These are phyloP conservation scores for Melanostoma mellinum DNA, from an alignment of 2,888 invertebrate genomes.

Conservation along the genomic window DNA sequence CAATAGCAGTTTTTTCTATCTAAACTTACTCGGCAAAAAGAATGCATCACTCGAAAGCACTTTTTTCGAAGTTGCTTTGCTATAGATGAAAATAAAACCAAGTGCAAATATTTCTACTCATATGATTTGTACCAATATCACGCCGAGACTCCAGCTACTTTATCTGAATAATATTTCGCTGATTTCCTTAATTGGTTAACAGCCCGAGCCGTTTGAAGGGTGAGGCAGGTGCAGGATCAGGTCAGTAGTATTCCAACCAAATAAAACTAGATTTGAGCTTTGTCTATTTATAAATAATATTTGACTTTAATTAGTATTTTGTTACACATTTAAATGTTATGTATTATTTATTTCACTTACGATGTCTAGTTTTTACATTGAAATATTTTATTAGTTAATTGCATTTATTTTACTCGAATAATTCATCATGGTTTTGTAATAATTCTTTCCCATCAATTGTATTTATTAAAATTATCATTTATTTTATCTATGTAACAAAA, in stretches of 20 bases:
- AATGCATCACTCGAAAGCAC: too few species aligned
- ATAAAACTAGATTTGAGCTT: conserved; percentile 18
- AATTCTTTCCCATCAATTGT: conserved; percentile 44
- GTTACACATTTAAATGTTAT: conserved; percentile 56
- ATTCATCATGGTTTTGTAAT: conserved; percentile 45
- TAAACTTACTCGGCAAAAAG: too few species aligned
- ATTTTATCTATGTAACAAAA: conserved; percentile 65
- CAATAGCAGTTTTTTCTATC: too few species aligned
- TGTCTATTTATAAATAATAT: conserved; percentile 68
- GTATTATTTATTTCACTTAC: conserved; percentile 48
- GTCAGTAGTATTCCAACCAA: not conserved
- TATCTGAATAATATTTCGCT: too few species aligned
- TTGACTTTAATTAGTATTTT: conserved; percentile 69
- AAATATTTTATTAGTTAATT: conserved; percentile 62
- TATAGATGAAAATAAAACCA: too few species aligned
- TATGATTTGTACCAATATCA: too few species aligned
- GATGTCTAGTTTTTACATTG: conserved; percentile 66
- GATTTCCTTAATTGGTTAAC: too few species aligned
- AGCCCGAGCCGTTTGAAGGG: too few species aligned
- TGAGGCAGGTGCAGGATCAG: too few species aligned
- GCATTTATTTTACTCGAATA: conserved; percentile 59
- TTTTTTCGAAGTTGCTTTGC: too few species aligned
- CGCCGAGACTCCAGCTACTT: too few species aligned
- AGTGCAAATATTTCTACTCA: too few species aligned
- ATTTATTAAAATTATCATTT: conserved; percentile 29